Evolutionary conservation across 2,113 vertebrate species (phyloP), one percentile per base, ranked within the genome.

Genomic region (Paedocypris sp.): DNA sequence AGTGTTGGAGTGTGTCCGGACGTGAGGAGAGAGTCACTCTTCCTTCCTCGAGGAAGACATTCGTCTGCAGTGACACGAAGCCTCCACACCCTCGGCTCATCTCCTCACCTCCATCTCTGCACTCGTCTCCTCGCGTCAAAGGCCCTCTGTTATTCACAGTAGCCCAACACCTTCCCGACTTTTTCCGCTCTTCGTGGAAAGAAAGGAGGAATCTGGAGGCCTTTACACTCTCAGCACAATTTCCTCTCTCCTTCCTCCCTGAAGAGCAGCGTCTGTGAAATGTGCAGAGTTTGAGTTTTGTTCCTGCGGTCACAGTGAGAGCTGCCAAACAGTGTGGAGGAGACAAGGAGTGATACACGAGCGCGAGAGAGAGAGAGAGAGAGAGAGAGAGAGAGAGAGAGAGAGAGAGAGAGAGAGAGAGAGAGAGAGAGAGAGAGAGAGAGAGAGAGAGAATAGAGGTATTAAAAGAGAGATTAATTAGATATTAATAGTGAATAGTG

Each of bases 171-270:
- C 15, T 18, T 15, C 19, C 1, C 9, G 2, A 16, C 7, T 7
- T 28, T 11, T 28, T 48, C 28, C 6, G 2, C 18, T 25, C 26
- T 15, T 2, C 18, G 20, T 25, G 18, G 38, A 50, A n/a, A 39
- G 18, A 49, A 23, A 43, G 20, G 29, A 31, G 28, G 48, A 52
- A 32, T 77, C 72, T 80, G 28, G 48, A 52, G 39, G 76, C 72
- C 79, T 84, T 85, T 69, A 83, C 82, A 84, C 80, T 85, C 83
- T 85, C 80, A 81, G 85, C 83, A 81, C 78, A 80, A 84, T 85
- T 86, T 86, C 85, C 85, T 85, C 75, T 80, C 77, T 79, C 81
- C 85, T 86, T 86, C 83, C 85, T 86, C 83, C 85, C 83, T 61
- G 68, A 80, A 84, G 85, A 79, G 81, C 75, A 73, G 77, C 61